Evolutionary conservation across 2,888 invertebrate genomes (phyloP), one percentile per base, ranked within the genome.

Genomic region (Agrochola lota): DNA sequence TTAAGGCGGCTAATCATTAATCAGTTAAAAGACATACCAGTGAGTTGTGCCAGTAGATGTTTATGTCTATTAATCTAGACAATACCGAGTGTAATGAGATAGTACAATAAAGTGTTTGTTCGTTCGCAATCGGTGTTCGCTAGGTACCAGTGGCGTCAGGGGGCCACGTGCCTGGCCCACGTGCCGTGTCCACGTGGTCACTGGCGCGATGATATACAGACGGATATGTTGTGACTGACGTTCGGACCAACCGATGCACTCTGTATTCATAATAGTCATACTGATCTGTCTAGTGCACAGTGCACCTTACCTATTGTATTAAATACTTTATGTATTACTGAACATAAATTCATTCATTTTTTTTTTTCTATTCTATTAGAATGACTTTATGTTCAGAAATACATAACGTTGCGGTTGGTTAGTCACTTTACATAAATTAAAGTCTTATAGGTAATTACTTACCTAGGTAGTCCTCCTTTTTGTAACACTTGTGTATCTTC

Each of bases 141-240:
- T 85, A 72, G 52, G 72, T 66, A 71, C 49, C 57, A 79, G 78
- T 7, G 52, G 52, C 80, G 81, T 81, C 80, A 76, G 62, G 35
- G 15, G 55, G 60, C 40, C 89, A 84, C 87, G 87, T 88, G 87
- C 55, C 49, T 11, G 4, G 23, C 20, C 30, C 88, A 87, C 87
- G 87, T 87, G 87, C 59, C 75, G 59, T 43, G 55, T 67, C 87
- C 89, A 82, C 89, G 85, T 87, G 81, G 81, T 76, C 67, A 68
- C 68, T 55, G 30, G 40, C 67, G 67, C 73, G 77, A 57, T 77
- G 75, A 67, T 78, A 84, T 74, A 84, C 55, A 69, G 62, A 49
- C 55, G 49, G 71, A 67, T 60, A 43, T 80, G 40, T 84, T 67
- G 66, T 76, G 73, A 80, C 71, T 79, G 68, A 78, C 63, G 62